phyloP scores from a whole-genome alignment of 37 sponge, comb jelly and placozoan species.

The Corticium candelabrum region DNA sequence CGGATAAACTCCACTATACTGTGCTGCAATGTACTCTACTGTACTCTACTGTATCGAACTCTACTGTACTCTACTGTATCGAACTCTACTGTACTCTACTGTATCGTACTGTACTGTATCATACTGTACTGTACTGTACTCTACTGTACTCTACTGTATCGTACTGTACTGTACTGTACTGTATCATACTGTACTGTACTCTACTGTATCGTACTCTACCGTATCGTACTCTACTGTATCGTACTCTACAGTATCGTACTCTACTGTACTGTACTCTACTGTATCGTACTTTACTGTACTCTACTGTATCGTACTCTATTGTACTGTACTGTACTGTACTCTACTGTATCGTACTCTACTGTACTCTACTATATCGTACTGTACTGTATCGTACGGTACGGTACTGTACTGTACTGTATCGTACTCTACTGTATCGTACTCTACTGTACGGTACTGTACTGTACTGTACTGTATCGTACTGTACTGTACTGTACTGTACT shows the following conservation, averaged over 20 bases:
- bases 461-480: slow-evolving; percentile 17
- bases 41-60: slow-evolving; percentile 12
- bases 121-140: slow-evolving; percentile 19
- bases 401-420: slow-evolving; percentile 16
- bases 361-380: not conserved
- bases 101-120: slow-evolving; percentile 21
- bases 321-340: no score
- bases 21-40: no score
- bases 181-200: slow-evolving; percentile 27
- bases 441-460: slow-evolving; percentile 16
- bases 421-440: slow-evolving; percentile 11
- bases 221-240: not conserved
- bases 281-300: slow-evolving; percentile 20
- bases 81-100: slow-evolving; percentile 20
- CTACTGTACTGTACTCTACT: slow-evolving; percentile 23
- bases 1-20: slow-evolving; percentile 17
- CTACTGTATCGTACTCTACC: slow-evolving; percentile 14
- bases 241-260: slow-evolving; percentile 12
- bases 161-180: slow-evolving; percentile 21
- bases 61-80: slow-evolving; percentile 14
- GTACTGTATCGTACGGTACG: slow-evolving; percentile 7
- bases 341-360: slow-evolving; percentile 7
- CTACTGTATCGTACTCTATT: slow-evolving; percentile 14
- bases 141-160: slow-evolving; percentile 18
- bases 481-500: slow-evolving; percentile 21